Conservation (phyloP, 2,113 vertebrate species). For the Gobio gobio region DNA sequence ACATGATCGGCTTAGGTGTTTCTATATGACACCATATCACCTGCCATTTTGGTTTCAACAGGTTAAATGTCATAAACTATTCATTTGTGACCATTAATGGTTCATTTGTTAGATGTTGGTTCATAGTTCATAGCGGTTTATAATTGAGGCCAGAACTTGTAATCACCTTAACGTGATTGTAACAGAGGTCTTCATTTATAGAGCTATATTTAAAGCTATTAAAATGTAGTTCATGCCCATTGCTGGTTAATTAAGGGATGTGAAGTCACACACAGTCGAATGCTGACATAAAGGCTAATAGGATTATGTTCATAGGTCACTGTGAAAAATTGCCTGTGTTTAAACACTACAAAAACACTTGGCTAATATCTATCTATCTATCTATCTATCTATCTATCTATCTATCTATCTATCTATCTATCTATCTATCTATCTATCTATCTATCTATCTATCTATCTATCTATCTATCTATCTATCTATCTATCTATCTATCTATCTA, state of each 20-base stretch:
- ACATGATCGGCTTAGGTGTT: neutral
- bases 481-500: too few species aligned
- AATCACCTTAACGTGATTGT: neutral
- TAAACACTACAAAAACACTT: neutral
- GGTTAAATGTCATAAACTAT: neutral
- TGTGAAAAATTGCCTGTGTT: neutral
- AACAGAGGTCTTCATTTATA: neutral
- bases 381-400: too few species aligned
- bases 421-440: too few species aligned
- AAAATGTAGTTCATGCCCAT: neutral
- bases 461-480: too few species aligned
- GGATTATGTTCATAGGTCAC: neutral
- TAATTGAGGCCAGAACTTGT: neutral
- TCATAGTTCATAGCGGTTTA: neutral
- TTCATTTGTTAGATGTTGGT: neutral
- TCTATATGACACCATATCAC: neutral
- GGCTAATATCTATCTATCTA: neutral
- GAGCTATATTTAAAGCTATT: slow-evolving; percentile 15
- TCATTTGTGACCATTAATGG: neutral
- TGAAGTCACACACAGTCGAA: neutral
- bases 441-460: too few species aligned
- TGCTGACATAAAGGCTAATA: neutral
- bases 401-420: too few species aligned
- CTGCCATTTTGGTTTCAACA: neutral
- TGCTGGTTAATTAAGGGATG: neutral